Evolutionary conservation across 2,888 invertebrate genomes (phyloP).

Genomic region (Machimus atricapillus): DNA sequence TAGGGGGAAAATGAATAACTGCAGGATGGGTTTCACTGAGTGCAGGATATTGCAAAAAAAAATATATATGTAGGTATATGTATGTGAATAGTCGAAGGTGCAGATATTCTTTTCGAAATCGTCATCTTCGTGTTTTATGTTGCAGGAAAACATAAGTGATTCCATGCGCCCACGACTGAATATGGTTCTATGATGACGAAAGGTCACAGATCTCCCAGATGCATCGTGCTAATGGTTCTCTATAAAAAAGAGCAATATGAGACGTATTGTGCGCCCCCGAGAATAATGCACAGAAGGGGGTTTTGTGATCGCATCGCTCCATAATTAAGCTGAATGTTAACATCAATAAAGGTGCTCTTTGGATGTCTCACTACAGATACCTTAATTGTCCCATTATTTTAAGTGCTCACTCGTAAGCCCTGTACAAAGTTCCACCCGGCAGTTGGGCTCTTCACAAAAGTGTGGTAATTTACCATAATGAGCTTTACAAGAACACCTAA

Average conservation of each 20-base stretch:
- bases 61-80: too few species aligned
- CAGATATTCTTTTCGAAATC: not conserved
- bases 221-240: not conserved
- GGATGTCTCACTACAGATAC: not conserved
- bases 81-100: not conserved
- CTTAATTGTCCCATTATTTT: conserved; percentile 23
- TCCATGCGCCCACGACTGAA: not conserved
- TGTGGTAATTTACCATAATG: conserved; percentile 26
- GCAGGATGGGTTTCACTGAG: not conserved
- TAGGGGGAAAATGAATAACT: not conserved
- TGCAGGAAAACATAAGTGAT: not conserved
- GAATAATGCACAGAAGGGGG: not conserved
- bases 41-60: not conserved
- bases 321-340: conserved; percentile 21
- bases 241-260: not conserved
- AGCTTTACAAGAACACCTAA: conserved; percentile 18
- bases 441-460: not conserved
- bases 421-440: not conserved
- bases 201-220: not conserved
- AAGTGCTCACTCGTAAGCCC: conserved; percentile 1
- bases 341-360: conserved; percentile 10
- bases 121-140: not conserved
- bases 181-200: not conserved
- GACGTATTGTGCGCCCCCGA: not conserved
- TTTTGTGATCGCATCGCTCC: conserved; percentile 10